These are phyloP conservation scores for Chalcosyrphus nemorum DNA, from an alignment of 2,888 invertebrate genomes.

Conservation along the genomic window DNA sequence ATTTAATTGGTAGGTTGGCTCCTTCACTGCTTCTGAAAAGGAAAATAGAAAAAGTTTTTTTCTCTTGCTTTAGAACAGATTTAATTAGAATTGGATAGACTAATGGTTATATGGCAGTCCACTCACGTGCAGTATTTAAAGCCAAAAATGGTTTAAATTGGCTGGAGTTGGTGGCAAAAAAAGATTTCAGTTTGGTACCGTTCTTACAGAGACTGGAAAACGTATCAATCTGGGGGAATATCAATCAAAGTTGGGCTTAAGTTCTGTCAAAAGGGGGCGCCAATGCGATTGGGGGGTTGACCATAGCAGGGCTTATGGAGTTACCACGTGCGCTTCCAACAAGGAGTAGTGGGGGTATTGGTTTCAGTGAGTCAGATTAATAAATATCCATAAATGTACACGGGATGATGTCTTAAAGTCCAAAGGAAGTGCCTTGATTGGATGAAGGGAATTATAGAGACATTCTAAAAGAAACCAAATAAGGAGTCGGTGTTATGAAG, in stretches of 20 bases:
- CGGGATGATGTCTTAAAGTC: background rate
- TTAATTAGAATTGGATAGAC: slow-evolving; percentile 31
- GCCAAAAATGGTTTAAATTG: background rate
- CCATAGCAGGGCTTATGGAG: background rate
- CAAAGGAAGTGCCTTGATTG: background rate
- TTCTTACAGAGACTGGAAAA: background rate
- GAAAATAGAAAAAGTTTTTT: slow-evolving; percentile 28
- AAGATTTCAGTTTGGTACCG: background rate
- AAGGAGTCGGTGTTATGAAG: too few species aligned
- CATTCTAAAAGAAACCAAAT: too few species aligned
- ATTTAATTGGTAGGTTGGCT: slow-evolving; percentile 47
- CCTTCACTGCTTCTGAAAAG: slow-evolving; percentile 34
- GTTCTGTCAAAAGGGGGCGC: background rate
- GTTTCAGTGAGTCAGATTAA: background rate
- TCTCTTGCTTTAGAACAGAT: slow-evolving; percentile 34
- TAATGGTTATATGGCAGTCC: background rate
- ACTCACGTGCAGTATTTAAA: background rate
- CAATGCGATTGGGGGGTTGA: background rate
- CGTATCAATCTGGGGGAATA: background rate
- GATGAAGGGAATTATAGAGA: background rate
- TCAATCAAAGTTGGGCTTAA: background rate
- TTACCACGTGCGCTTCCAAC: background rate
- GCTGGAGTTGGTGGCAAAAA: background rate
- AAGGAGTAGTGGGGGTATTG: background rate
- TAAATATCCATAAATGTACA: background rate